Conservation (phyloP, 2,113 vertebrate species). For the Urocynchramus pylzowi region DNA sequence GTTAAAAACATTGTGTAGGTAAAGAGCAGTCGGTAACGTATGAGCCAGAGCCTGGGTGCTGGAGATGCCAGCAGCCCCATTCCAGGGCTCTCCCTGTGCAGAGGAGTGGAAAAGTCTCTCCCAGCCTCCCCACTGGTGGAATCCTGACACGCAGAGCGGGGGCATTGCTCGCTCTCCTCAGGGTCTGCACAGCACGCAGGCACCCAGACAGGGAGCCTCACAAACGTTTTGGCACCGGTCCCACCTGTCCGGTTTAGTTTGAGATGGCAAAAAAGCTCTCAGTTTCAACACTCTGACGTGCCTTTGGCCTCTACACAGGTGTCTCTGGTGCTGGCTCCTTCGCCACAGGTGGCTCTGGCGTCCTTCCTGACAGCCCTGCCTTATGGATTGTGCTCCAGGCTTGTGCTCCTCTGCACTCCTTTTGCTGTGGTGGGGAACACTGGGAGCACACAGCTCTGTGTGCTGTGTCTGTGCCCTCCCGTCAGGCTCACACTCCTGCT, state of each 20-base stretch:
- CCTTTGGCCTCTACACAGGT: not conserved
- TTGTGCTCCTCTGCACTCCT: rapidly evolving
- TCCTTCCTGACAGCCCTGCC: not conserved
- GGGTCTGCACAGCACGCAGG: not conserved
- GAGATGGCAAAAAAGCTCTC: not conserved
- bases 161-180: not conserved
- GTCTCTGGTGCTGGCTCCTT: not conserved
- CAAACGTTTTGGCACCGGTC: not conserved
- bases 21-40: not conserved
- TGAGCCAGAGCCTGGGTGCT: not conserved
- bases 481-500: not conserved
- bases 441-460: rapidly evolving
- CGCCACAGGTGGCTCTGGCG: rapidly evolving
- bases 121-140: not conserved
- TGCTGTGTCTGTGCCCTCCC: not conserved
- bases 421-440: not conserved
- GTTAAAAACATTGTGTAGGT: not conserved
- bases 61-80: not conserved
- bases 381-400: rapidly evolving
- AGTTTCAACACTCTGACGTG: not conserved
- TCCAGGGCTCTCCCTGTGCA: rapidly evolving
- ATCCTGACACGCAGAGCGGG: rapidly evolving
- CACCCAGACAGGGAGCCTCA: not conserved
- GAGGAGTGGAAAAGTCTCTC: too few relatives aligned
- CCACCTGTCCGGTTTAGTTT: not conserved